Percentiles rank a stretch among this genome's conserved stretches.
Evolutionary conservation across 2,113 vertebrate genomes (phyloP).

Genomic region (Hirundichthys speculiger): DNA sequence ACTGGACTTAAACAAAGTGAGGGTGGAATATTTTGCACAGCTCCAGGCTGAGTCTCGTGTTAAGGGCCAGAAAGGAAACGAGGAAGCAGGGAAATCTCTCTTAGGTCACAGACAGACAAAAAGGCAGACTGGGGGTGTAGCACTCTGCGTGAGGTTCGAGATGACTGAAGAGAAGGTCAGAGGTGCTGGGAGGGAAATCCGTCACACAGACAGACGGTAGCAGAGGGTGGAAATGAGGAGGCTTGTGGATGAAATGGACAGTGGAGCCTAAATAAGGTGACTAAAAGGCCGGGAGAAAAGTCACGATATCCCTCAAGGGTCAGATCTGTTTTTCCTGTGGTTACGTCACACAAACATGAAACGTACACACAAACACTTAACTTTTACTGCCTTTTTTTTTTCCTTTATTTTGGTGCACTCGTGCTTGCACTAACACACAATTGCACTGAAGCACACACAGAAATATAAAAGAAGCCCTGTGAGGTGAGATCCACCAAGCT

Average conservation of each 20-base stretch:
- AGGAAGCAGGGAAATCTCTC: slow-evolving; percentile 47
- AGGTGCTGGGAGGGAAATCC: slow-evolving; percentile 51
- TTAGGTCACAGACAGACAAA: slow-evolving; percentile 55
- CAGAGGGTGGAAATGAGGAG: slow-evolving; percentile 34
- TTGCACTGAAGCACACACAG: slow-evolving; percentile 42
- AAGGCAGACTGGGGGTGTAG: slow-evolving; percentile 60
- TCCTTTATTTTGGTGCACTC: slow-evolving; percentile 32
- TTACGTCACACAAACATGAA: slow-evolving; percentile 65
- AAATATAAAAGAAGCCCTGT: slow-evolving; percentile 77
- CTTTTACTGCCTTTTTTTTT: slow-evolving; percentile 11
- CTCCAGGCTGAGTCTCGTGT: slow-evolving; percentile 13
- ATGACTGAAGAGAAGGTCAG: slow-evolving; percentile 54
- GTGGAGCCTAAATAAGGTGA: slow-evolving; percentile 60
- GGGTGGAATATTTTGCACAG: slow-evolving; percentile 46
- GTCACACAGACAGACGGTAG: slow-evolving; percentile 55
- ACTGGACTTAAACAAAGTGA: slow-evolving; percentile 28
- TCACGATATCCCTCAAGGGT: slow-evolving; percentile 45
- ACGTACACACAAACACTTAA: slow-evolving; percentile 59
- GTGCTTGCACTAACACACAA: slow-evolving; percentile 51
- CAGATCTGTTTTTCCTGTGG: slow-evolving; percentile 57
- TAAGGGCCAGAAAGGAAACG: slow-evolving; percentile 42
- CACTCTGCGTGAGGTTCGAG: slow-evolving; percentile 57
- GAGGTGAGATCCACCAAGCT: slow-evolving; percentile 65
- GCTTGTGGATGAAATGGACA: slow-evolving; percentile 43
- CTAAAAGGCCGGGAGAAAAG: slow-evolving; percentile 60